Base-by-base conservation (phyloP, 2,888 invertebrate species). In the Uropetala carovei region DNA sequence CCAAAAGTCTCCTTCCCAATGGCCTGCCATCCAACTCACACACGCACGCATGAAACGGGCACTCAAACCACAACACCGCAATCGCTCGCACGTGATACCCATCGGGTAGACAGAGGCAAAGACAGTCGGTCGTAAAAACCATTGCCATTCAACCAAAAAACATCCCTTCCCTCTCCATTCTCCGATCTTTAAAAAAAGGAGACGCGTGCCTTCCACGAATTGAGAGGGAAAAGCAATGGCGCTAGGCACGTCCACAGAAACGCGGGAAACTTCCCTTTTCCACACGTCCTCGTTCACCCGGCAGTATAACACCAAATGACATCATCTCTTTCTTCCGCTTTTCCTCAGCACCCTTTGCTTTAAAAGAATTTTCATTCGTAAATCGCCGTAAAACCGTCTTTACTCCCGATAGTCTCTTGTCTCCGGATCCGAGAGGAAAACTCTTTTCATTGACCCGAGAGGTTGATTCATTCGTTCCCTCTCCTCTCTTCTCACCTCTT, bases 11-110 rank as follows among this genome's bases (percentile, higher is more conserved):
- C 43, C 16, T 89, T 11, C 5, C 83, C 64, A 64, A 89, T 64
- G 64, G 64, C n/a, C 64, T 60, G 64, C 89, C 89, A 68, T 89
- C 89, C 83, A 83, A 43, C 43, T 83, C 60, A 64, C 89, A 10
- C 30, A 68, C 43, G 43, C 57, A 83, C 56, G 18, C 2, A 83
- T 27, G 56, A 83, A 83, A 83, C 83, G 14, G 18, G 18, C 83
- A 30, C 86, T 30, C 22, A 27, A 18, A 43, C 68, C 68, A 13
- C 75, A 43, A 14, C 27, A 75, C 75, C 75, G 75, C 43, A 60
- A 64, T 43, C 60, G 89, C 43, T n/a, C 56, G 64, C 64, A 27
- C 60, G 43, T 89, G 89, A 68, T 64, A 64, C 43, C 60, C 18
- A 43, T 89, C 18, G 14, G 68, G 13, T 18, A 64, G 85, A 59